phyloP scores from a whole-genome alignment of 1,140 invertebrate species.

The Spodoptera frugiperda region DNA sequence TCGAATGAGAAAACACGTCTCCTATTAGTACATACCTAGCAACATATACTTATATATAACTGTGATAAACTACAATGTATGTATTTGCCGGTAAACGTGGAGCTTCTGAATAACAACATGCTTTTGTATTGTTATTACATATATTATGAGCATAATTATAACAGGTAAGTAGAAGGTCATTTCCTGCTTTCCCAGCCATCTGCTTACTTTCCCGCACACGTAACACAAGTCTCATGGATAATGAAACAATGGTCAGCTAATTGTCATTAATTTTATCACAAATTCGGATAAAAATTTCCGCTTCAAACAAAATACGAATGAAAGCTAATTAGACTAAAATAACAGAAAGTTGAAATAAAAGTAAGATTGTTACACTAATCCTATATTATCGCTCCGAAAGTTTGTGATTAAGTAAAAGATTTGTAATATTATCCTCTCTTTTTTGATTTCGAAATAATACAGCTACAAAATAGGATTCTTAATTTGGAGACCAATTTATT shows the following conservation, averaged over 20 bases:
- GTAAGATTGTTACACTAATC: background rate
- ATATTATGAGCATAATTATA: background rate
- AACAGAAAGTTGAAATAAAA: background rate
- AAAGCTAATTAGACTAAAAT: constrained; percentile 6
- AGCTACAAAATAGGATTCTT: too few species aligned
- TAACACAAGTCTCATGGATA: constrained; percentile 3
- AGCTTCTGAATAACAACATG: too few species aligned
- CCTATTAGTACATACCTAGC: too few species aligned
- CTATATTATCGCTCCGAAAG: too few species aligned
- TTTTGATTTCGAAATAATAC: too few species aligned
- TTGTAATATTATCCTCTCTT: too few species aligned
- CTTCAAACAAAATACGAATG: background rate
- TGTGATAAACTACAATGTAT: too few species aligned
- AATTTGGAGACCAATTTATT: too few species aligned
- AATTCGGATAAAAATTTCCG: background rate
- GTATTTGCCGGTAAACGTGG: too few species aligned
- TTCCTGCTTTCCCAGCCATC: background rate
- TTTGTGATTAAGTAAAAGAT: too few species aligned
- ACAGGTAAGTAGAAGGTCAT: background rate
- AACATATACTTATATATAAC: too few species aligned
- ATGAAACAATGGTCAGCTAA: constrained; percentile 19
- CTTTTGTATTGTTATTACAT: background rate
- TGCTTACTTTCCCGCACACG: constrained; percentile 24
- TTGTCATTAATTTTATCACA: constrained; percentile 26
- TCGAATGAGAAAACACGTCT: too few species aligned